Evolutionary conservation across 2,888 invertebrate genomes (phyloP).

Genomic region (Troglohyphantes excavatus): DNA sequence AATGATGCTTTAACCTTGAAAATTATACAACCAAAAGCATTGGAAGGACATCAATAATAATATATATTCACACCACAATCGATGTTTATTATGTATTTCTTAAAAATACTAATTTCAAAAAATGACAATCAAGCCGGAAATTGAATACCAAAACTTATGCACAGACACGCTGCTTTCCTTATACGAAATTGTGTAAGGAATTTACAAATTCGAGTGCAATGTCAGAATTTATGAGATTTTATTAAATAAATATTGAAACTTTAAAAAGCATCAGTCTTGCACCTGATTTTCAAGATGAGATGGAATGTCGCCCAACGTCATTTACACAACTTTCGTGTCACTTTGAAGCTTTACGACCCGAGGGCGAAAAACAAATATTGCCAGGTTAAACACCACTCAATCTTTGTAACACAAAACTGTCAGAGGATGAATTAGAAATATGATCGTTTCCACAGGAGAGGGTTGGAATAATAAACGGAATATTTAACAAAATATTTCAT

Average conservation of each 20-base stretch:
- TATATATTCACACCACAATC: background rate
- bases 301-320: slow-evolving; percentile 77
- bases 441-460: background rate
- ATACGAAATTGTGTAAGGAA: background rate
- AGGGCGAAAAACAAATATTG: slow-evolving; percentile 78
- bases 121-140: slow-evolving; percentile 32
- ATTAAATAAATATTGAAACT: background rate
- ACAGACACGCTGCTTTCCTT: slow-evolving; percentile 35
- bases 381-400: slow-evolving; percentile 16
- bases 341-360: slow-evolving; percentile 74
- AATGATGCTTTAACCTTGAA: slow-evolving; percentile 39
- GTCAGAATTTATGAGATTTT: background rate
- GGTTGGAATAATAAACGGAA: background rate
- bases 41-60: background rate
- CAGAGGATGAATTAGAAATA: background rate
- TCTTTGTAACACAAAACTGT: slow-evolving; percentile 18
- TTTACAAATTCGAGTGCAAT: background rate
- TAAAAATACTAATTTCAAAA: background rate
- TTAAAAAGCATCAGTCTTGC: slow-evolving; percentile 29
- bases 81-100: background rate
- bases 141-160: background rate
- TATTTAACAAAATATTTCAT: background rate
- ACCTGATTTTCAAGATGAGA: slow-evolving; percentile 61
- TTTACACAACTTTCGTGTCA: slow-evolving; percentile 77
- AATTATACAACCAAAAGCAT: background rate